Evolutionary conservation across 2,888 invertebrate genomes (phyloP).

Genomic region (Eupithecia subumbrata): DNA sequence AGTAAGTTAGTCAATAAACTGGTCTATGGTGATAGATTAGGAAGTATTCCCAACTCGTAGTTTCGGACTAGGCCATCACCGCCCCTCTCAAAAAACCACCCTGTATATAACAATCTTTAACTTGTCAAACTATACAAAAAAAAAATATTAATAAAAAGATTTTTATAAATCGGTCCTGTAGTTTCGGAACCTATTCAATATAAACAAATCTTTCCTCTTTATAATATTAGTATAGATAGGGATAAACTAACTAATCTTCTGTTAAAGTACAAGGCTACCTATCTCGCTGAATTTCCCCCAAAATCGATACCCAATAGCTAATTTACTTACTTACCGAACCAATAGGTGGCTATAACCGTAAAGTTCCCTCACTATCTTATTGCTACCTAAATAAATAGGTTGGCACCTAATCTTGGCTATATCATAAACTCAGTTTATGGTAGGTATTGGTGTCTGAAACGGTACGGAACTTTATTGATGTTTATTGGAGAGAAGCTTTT

Average conservation of each 20-base stretch:
- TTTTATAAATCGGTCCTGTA: too few relatives aligned
- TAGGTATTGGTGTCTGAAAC: not conserved
- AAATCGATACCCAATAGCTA: conserved; percentile 29
- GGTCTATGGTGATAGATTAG: too few relatives aligned
- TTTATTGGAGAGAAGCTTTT: not conserved
- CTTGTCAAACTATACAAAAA: too few relatives aligned
- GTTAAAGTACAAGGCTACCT: not conserved
- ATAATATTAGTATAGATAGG: too few relatives aligned
- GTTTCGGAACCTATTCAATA: too few relatives aligned
- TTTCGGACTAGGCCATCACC: too few relatives aligned
- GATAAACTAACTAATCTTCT: too few relatives aligned
- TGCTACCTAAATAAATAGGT: conserved; percentile 27
- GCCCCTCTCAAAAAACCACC: too few relatives aligned
- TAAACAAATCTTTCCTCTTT: too few relatives aligned
- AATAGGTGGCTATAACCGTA: conserved; percentile 37
- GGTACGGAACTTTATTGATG: not conserved
- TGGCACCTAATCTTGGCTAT: conserved; percentile 18
- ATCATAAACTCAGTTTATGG: conserved; percentile 17
- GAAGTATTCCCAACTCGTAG: too few relatives aligned
- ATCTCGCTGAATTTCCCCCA: conserved; percentile 38
- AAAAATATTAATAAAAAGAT: too few relatives aligned
- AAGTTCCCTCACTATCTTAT: conserved; percentile 40
- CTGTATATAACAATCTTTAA: too few relatives aligned
- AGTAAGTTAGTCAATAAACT: not conserved
- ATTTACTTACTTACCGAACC: conserved; percentile 23